phyloP scores from a whole-genome alignment of 2,113 vertebrate species.

The Heteronetta atricapilla region DNA sequence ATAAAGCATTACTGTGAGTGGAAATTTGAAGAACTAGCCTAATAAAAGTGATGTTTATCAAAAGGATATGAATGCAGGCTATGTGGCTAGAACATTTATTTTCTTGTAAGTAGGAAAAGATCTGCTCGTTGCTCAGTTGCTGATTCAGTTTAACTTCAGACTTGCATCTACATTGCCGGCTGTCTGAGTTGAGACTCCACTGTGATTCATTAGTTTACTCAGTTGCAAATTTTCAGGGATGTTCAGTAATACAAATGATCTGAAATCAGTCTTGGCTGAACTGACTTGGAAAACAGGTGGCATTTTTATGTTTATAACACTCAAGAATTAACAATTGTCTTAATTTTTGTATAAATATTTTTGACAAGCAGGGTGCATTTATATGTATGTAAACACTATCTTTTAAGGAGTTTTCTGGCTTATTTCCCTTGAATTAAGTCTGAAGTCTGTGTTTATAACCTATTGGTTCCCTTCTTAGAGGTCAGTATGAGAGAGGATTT shows the following conservation, averaged over 20 bases:
- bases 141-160: conserved; percentile 45
- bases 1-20: conserved; percentile 37
- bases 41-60: conserved; percentile 13
- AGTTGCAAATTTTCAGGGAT: conserved; percentile 69
- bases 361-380: conserved; percentile 64
- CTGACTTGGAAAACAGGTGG: conserved; percentile 65
- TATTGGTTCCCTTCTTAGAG: conserved; percentile 12
- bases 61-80: conserved; percentile 53
- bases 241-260: conserved; percentile 52
- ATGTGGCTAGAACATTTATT: conserved; percentile 16
- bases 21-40: conserved; percentile 34
- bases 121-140: conserved; percentile 55
- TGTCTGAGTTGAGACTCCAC: conserved; percentile 73
- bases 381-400: conserved; percentile 49
- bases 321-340: conserved; percentile 65
- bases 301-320: conserved; percentile 71
- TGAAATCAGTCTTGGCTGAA: conserved; percentile 66
- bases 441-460: conserved; percentile 27
- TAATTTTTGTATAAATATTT: conserved; percentile 68
- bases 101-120: conserved; percentile 4
- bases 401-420: conserved; percentile 21
- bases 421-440: conserved; percentile 23
- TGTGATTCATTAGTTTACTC: conserved; percentile 79
- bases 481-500: background rate
- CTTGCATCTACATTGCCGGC: conserved; percentile 63